These are phyloP conservation scores for Suillia variegata DNA, from an alignment of 2,888 invertebrate species.

Conservation along the genomic window DNA sequence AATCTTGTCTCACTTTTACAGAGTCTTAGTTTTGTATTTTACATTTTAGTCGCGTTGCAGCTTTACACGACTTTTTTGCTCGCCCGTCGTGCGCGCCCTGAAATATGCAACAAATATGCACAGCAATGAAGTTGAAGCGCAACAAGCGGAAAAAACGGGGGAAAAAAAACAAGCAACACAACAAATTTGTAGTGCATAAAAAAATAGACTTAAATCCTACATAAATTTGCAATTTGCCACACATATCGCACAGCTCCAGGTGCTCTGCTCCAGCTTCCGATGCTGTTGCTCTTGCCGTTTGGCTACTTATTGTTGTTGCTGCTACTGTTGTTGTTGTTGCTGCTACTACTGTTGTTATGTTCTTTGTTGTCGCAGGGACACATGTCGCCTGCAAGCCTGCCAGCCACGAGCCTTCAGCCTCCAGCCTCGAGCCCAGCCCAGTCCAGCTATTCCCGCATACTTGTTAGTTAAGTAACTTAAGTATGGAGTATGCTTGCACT, in stretches of 20 bases:
- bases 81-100: background rate
- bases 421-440: too few species aligned
- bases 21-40: background rate
- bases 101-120: slow-evolving; percentile 3
- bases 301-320: background rate
- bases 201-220: slow-evolving; percentile 7
- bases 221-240: slow-evolving; percentile 10
- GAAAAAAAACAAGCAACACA: background rate
- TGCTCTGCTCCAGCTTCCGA: background rate
- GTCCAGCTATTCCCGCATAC: background rate
- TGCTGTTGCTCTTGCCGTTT: background rate
- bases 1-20: too few species aligned
- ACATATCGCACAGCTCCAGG: slow-evolving; percentile 5
- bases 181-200: too few species aligned
- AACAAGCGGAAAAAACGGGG: background rate
- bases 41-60: background rate
- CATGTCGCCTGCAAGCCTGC: slow-evolving; percentile 1
- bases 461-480: slow-evolving; percentile 9
- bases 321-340: background rate
- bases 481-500: background rate
- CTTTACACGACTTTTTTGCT: background rate
- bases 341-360: background rate
- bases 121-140: background rate
- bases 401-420: too few species aligned
- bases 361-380: background rate